Percentiles rank a stretch among this genome's conserved stretches.
Conservation (phyloP, 2,113 vertebrate genomes). For the Hemicordylus capensis region DNA sequence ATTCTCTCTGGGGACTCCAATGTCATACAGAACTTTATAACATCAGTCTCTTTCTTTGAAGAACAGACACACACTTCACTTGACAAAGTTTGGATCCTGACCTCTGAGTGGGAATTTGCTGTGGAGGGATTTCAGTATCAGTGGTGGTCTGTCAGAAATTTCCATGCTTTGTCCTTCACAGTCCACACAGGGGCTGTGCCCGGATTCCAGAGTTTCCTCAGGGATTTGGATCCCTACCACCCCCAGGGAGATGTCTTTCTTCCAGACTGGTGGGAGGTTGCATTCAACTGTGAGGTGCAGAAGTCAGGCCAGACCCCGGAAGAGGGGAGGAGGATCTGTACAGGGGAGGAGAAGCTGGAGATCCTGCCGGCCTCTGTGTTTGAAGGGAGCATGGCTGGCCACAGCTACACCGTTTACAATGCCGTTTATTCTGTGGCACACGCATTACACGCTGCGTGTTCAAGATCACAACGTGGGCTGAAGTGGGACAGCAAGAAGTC, state of each 20-base stretch:
- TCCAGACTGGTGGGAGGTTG: neutral
- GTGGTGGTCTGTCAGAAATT: fast-evolving
- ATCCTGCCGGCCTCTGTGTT: neutral
- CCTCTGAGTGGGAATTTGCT: neutral
- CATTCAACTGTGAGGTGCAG: neutral
- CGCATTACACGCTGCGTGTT: neutral
- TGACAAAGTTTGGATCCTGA: neutral
- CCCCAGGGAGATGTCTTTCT: conserved; percentile 15
- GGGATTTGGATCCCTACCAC: neutral
- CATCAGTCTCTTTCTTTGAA: neutral
- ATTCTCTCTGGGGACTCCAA: neutral
- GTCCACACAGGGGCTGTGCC: neutral
- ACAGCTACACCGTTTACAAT: neutral
- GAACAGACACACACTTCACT: neutral
- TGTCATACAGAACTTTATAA: neutral
- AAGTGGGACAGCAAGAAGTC: fast-evolving
- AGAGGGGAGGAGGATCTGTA: neutral
- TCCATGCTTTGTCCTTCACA: neutral
- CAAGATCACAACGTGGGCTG: neutral
- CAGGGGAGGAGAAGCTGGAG: neutral
- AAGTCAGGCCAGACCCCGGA: neutral
- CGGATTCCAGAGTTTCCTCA: conserved; percentile 5
- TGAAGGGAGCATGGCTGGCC: neutral
- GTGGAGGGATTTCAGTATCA: fast-evolving
- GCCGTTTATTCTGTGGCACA: neutral